phyloP scores from a whole-genome alignment of 2,797 vertebrate genomes.

The Petrocephalus sullivani region DNA sequence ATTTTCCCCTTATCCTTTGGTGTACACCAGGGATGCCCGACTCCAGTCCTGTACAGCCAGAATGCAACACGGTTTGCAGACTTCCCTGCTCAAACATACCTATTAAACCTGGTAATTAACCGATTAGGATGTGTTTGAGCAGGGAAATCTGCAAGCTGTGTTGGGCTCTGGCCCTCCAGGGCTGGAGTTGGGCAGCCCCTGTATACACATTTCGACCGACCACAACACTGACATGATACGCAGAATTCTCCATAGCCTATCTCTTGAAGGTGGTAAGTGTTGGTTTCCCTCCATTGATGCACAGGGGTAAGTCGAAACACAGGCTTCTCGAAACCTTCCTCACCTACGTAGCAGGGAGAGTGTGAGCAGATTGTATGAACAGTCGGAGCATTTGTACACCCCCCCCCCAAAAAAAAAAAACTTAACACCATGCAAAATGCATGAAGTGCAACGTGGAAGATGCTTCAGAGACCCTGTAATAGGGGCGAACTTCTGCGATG shows the following conservation, averaged over 20 bases:
- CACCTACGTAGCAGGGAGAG: not conserved
- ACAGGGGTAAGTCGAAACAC: not conserved
- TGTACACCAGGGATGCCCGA: too few species aligned
- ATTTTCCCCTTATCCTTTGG: not conserved
- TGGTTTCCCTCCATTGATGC: not conserved
- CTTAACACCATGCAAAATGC: not conserved
- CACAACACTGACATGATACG: not conserved
- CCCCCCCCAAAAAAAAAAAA: not conserved
- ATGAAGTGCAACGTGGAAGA: conserved; percentile 40
- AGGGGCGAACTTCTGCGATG: conserved; percentile 38
- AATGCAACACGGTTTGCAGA: too few species aligned
- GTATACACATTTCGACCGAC: not conserved
- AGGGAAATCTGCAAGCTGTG: too few species aligned
- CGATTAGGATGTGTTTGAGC: too few species aligned
- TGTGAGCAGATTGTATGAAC: not conserved
- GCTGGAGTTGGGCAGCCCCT: too few species aligned
- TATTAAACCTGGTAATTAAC: too few species aligned
- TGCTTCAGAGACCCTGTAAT: conserved; percentile 39
- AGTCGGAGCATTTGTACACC: not conserved
- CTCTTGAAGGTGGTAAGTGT: not conserved
- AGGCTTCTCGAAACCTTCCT: not conserved
- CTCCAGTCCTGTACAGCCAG: too few species aligned
- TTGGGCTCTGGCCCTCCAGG: too few species aligned
- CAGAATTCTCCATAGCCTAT: not conserved
- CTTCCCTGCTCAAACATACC: too few species aligned